Evolutionary conservation across 2,888 invertebrate species (phyloP), one percentile per base, ranked within the genome.

Genomic region (Sceliomorpha sp.): DNA sequence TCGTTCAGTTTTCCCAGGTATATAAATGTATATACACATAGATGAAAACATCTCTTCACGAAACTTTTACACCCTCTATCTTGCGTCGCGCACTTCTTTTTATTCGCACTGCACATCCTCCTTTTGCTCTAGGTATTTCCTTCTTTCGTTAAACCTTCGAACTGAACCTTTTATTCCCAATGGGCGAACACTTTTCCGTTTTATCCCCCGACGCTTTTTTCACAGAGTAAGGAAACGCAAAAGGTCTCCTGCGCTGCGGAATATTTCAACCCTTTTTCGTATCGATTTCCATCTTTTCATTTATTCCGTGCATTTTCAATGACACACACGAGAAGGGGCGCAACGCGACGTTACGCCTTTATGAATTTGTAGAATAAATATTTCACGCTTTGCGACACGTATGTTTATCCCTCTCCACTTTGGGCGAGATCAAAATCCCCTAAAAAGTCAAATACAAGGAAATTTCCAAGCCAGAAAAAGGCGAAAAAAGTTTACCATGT

Each of bases 401-500:
- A n/a, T n/a, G n/a, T n/a, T n/a, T n/a, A n/a, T n/a, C n/a, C n/a
- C n/a, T n/a, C n/a, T n/a, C n/a, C n/a, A n/a, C n/a, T n/a, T n/a
- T n/a, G n/a, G n/a, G n/a, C n/a, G n/a, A n/a, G n/a, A n/a, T n/a
- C n/a, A n/a, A n/a, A n/a, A n/a, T n/a, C n/a, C n/a, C n/a, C n/a
- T n/a, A n/a, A n/a, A n/a, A n/a, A n/a, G n/a, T n/a, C n/a, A n/a
- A n/a, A n/a, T n/a, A n/a, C n/a, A n/a, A n/a, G n/a, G n/a, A n/a
- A n/a, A n/a, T 26, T 1, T 48, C 40, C 32, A 34, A 13, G 27
- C 14, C 32, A 2, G 31, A 29, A 42, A 62, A 29, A 50, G n/a
- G n/a, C n/a, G 6, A 14, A 1, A n/a, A 17, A 55, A 53, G 40
- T 55, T 20, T 10, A 47, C 37, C 47, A 47, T 42, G 53, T 59